phyloP scores from a whole-genome alignment of 2,797 vertebrate genomes.

The Bradypus variegatus region DNA sequence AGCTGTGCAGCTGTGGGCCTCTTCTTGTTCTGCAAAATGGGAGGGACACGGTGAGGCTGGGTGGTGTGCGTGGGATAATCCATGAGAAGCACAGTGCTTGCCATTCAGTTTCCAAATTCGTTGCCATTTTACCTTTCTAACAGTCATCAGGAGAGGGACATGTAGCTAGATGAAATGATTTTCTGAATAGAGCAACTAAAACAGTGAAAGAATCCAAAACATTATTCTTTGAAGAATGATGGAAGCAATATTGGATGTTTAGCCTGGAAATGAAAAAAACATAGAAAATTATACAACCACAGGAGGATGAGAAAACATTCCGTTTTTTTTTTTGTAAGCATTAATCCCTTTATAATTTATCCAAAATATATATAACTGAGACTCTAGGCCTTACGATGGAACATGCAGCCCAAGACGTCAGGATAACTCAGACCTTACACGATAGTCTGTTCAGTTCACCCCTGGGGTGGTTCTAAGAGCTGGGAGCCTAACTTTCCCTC shows the following conservation, averaged over 20 bases:
- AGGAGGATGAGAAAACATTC: background rate
- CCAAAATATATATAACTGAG: background rate
- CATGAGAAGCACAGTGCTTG: background rate
- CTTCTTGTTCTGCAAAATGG: background rate
- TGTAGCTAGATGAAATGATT: background rate
- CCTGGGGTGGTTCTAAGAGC: background rate
- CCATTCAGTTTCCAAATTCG: background rate
- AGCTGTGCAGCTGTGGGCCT: background rate
- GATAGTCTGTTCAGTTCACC: background rate
- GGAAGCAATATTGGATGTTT: background rate
- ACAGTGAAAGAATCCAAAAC: background rate
- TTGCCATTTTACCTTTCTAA: background rate
- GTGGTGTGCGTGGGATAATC: background rate
- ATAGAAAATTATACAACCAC: background rate
- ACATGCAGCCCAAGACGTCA: background rate
- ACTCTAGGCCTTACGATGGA: background rate
- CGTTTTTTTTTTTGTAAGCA: background rate
- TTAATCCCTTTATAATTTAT: background rate
- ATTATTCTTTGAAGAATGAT: background rate
- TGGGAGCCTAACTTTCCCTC: background rate
- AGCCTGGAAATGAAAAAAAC: background rate
- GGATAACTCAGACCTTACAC: background rate
- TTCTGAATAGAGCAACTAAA: background rate
- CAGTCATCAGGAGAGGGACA: background rate
- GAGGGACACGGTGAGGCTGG: background rate